These are phyloP conservation scores for Ormyrus labotus DNA, from an alignment of 2,888 invertebrate species.

Conservation along the genomic window DNA sequence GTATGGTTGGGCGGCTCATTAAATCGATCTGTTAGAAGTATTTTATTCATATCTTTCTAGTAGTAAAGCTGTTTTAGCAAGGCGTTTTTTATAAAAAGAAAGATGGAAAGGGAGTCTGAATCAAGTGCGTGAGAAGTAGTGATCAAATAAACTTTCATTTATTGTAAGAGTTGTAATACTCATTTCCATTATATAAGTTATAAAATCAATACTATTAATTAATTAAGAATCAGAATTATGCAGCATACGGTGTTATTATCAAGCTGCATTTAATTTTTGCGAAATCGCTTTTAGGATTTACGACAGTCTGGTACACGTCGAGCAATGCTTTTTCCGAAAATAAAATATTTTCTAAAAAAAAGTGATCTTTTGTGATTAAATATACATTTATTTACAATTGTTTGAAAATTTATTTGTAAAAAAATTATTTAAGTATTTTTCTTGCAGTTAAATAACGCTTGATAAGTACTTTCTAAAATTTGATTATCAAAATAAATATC, in stretches of 20 bases:
- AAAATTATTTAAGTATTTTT: constrained; percentile 20
- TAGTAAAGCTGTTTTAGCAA: constrained; percentile 39
- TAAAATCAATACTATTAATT: constrained; percentile 18
- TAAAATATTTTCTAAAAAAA: constrained; percentile 44
- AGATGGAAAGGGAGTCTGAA: constrained; percentile 5
- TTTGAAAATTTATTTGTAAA: constrained; percentile 40
- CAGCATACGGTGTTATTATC: not conserved
- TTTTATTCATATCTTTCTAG: constrained; percentile 47
- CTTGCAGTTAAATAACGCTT: constrained; percentile 46
- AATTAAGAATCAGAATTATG: constrained; percentile 26
- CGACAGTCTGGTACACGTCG: constrained; percentile 19
- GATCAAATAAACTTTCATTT: constrained; percentile 50
- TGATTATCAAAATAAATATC: constrained; percentile 46
- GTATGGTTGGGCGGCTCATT: constrained; percentile 43
- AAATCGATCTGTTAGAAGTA: constrained; percentile 48
- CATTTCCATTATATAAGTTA: constrained; percentile 40
- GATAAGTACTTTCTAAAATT: constrained; percentile 42
- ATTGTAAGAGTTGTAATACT: constrained; percentile 50
- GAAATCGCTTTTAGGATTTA: constrained; percentile 30
- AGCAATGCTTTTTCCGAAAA: constrained; percentile 14
- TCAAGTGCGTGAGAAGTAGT: constrained; percentile 28
- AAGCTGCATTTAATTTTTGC: constrained; percentile 14
- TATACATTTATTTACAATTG: constrained; percentile 39
- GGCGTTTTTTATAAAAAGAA: constrained; percentile 42
- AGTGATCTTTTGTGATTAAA: constrained; percentile 15